These are phyloP conservation scores for Cephus runcator DNA, from an alignment of 2,888 invertebrate genomes.

Conservation along the genomic window DNA sequence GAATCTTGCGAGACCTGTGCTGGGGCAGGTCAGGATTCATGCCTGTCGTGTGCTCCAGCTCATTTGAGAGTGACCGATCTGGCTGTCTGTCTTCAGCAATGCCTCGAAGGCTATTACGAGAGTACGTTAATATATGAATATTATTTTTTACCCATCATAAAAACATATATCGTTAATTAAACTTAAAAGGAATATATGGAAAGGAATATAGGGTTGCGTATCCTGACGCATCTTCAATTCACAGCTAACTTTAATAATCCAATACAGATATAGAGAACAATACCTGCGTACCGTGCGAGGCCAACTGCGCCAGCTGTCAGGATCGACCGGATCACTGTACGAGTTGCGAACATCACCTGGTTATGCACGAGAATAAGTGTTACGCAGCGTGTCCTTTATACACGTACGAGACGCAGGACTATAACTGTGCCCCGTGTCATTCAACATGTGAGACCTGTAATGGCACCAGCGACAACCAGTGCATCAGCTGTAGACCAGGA, in stretches of 20 bases:
- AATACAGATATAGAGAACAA: conserved; percentile 74
- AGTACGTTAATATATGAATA: conserved; percentile 66
- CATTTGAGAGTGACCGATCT: conserved; percentile 86
- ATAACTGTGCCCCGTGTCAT: conserved; percentile 84
- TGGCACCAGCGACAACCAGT: conserved; percentile 81
- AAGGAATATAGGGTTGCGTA: not conserved
- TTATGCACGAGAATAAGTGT: conserved; percentile 84
- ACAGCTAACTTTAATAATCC: conserved; percentile 11
- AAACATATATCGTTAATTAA: not conserved
- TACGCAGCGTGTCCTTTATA: conserved; percentile 84
- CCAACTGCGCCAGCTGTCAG: conserved; percentile 87
- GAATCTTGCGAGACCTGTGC: conserved; percentile 91
- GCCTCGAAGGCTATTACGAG: conserved; percentile 91
- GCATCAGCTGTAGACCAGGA: conserved; percentile 82
- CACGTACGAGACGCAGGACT: conserved; percentile 88
- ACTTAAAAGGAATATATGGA: not conserved
- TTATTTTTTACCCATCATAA: not conserved
- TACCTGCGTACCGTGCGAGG: conserved; percentile 86
- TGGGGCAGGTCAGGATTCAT: conserved; percentile 88
- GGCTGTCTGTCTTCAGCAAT: conserved; percentile 87
- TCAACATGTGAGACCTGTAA: conserved; percentile 83
- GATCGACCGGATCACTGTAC: conserved; percentile 85
- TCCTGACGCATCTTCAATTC: not conserved
- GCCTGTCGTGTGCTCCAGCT: conserved; percentile 85
- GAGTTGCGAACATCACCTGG: conserved; percentile 88